Base-by-base conservation (phyloP, 2,113 vertebrate species). In the Brevimyrus niger region DNA sequence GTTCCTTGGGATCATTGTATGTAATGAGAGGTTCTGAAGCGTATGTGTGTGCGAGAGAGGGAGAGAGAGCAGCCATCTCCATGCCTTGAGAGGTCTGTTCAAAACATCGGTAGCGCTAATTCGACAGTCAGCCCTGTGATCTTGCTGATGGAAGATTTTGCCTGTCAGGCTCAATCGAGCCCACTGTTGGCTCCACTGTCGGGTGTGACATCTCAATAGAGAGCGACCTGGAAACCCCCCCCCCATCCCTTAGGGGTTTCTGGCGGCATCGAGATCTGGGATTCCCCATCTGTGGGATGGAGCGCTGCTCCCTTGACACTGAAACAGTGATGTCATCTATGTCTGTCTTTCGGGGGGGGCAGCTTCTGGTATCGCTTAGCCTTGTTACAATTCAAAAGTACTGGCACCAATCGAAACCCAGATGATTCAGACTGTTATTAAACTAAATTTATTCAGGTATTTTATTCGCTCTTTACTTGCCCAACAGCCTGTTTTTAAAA, bases 131-230 rank as follows among this genome's bases (percentile, higher is more conserved):
- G 23, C 55, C 55, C 58, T 86, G 46, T 86, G 83, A 86, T 86
- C 83, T 86, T 13, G 10, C 42, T 46, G 23, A 9, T 27, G n/a
- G 83, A 47, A 42, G 47, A 47, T 86, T 86, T 27, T 50, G 50
- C 83, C 83, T 86, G 83, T 86, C 83, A 86, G 9, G 83, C 44
- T 50, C 15, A 47, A 86, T 88, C 44, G 13, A 27, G 55, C 87
- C 58, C 58, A 73, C 15, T 23, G 87, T 69, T 61, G 46, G 38
- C 44, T 44, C n/a, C 23, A 27, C 9, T 27, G 44, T 88, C 87
- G n/a, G 87, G 44, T 48, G 42, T 88, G 87, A 73, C 87, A 27
- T 76, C 61, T 88, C 87, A 50, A 69, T 73, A 76, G 61, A 23
- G 58, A 46, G 87, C 58, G 58, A 19, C 61, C 35, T 73, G 61